A percentile compares a stretch with the other conserved stretches of the same genome.
phyloP scores from a whole-genome alignment of 2,888 invertebrate species.

The Dynastes hyllus region DNA sequence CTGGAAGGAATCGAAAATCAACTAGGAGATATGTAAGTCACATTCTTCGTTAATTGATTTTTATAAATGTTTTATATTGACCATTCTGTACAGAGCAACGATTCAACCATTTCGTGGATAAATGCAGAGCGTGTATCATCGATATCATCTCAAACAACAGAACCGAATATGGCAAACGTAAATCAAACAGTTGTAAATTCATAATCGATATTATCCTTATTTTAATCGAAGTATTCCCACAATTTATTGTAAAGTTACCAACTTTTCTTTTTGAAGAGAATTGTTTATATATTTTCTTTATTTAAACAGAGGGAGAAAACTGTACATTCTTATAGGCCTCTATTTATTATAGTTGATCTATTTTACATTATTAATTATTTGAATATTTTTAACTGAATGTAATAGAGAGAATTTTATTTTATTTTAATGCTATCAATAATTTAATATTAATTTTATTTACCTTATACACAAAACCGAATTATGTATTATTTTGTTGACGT shows the following conservation, averaged over 20 bases:
- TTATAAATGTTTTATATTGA: not conserved
- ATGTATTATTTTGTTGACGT: not conserved
- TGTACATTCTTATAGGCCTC: slow-evolving; percentile 34
- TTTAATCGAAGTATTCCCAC: not conserved
- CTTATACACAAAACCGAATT: too few species aligned
- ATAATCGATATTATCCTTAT: slow-evolving; percentile 19
- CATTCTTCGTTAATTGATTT: not conserved
- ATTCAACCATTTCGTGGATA: slow-evolving; percentile 55
- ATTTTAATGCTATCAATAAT: too few species aligned
- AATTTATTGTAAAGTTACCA: slow-evolving; percentile 45
- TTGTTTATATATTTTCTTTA: slow-evolving; percentile 43
- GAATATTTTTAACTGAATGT: not conserved
- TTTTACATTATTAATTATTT: not conserved
- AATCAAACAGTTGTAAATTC: slow-evolving; percentile 28
- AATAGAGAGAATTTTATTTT: slow-evolving; percentile 1
- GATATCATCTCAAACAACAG: slow-evolving; percentile 51
- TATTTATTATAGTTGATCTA: not conserved
- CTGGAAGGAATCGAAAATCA: slow-evolving; percentile 65
- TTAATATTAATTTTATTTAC: too few species aligned
- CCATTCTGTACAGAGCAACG: slow-evolving; percentile 56
- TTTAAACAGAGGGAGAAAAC: slow-evolving; percentile 28
- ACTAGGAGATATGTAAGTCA: slow-evolving; percentile 62
- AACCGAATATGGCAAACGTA: slow-evolving; percentile 39
- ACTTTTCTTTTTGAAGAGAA: slow-evolving; percentile 10
- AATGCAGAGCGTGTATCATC: slow-evolving; percentile 53